A percentile compares a stretch with the other conserved stretches of the same genome.
These are phyloP conservation scores for Oreamnos americanus DNA, from an alignment of 2,113 vertebrate species.

Conservation along the genomic window DNA sequence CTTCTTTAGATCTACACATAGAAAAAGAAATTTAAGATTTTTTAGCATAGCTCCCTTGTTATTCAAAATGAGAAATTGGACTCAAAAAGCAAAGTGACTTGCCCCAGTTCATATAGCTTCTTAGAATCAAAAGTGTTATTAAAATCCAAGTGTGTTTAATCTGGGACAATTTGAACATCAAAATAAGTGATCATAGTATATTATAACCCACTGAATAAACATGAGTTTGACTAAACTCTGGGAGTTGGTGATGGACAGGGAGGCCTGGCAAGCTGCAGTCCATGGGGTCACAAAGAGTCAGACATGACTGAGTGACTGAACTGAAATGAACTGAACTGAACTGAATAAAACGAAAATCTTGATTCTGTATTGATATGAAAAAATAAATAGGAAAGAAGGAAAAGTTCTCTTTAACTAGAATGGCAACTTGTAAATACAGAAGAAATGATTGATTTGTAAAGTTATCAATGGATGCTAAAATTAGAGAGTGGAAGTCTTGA, in stretches of 20 bases:
- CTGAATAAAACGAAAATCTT: not conserved
- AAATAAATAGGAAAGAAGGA: not conserved
- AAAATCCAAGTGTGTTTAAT: conserved; percentile 18
- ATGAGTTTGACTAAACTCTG: not conserved
- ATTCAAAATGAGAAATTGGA: not conserved
- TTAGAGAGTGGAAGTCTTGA: not conserved
- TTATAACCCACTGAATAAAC: not conserved
- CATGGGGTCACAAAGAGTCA: not conserved
- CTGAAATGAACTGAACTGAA: not conserved
- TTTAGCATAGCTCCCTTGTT: not conserved
- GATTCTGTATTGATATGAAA: not conserved
- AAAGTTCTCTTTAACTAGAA: not conserved
- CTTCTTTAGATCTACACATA: not conserved
- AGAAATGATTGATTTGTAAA: not conserved
- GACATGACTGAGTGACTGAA: not conserved
- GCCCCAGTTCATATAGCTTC: not conserved
- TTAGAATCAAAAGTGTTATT: not conserved
- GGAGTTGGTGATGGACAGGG: not conserved
- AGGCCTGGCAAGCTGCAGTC: not conserved
- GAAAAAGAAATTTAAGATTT: not conserved
- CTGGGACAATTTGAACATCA: not conserved
- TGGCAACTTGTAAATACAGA: not conserved
- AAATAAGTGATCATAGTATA: not conserved
- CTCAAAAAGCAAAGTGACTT: not conserved
- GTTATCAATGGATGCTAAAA: not conserved